phyloP scores from a whole-genome alignment of 2,113 vertebrate genomes.

The Otis tarda region DNA sequence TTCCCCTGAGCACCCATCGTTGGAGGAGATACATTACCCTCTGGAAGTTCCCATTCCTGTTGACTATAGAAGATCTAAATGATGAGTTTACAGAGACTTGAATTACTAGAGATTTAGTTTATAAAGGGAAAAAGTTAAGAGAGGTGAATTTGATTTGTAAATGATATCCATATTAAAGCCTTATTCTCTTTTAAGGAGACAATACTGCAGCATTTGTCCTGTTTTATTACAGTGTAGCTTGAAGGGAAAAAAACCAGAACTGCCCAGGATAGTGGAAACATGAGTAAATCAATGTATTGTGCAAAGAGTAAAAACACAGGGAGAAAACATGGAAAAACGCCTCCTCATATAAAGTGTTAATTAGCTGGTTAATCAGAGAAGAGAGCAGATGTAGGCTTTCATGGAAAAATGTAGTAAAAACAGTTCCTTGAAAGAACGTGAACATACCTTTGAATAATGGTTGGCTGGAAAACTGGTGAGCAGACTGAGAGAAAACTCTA shows the following conservation, averaged over 20 bases:
- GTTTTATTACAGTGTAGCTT: neutral
- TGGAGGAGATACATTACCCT: neutral
- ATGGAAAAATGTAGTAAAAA: neutral
- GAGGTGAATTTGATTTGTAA: neutral
- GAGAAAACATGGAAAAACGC: neutral
- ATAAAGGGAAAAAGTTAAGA: neutral
- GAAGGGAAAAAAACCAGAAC: neutral
- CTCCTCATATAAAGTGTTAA: neutral
- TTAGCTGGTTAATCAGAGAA: neutral
- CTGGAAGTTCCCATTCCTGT: neutral
- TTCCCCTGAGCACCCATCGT: neutral
- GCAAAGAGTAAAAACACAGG: neutral
- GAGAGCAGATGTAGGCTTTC: neutral
- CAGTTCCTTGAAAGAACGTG: neutral
- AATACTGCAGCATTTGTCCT: neutral
- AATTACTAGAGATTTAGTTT: neutral
- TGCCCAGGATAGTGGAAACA: neutral
- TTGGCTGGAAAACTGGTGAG: neutral
- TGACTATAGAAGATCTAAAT: neutral
- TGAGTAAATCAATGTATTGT: neutral
- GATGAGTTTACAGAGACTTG: neutral
- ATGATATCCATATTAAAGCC: neutral
- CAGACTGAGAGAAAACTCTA: neutral
- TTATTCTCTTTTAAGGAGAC: neutral
- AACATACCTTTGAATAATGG: neutral